Conservation (phyloP, 2,113 vertebrate species). For the Chloropsis cyanopogon region DNA sequence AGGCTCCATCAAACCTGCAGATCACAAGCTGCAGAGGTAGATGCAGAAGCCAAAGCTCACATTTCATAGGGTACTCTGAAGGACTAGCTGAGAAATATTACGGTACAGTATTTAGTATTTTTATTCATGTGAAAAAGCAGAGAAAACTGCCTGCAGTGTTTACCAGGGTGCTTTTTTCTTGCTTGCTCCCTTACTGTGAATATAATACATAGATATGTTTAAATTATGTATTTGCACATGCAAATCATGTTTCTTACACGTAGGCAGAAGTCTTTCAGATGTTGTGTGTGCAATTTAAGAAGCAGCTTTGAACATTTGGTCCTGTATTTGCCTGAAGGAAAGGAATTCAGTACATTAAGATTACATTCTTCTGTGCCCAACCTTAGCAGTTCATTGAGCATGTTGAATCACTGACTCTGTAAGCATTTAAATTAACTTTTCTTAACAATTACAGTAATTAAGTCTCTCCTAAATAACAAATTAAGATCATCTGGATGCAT, state of each 20-base stretch:
- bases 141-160: neutral
- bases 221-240: slow-evolving; percentile 8
- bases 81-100: neutral
- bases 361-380: slow-evolving; percentile 6
- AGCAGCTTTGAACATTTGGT: slow-evolving; percentile 35
- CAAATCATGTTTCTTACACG: neutral
- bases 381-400: slow-evolving; percentile 21
- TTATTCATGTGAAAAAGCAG: neutral
- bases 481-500: slow-evolving; percentile 42
- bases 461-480: slow-evolving; percentile 51
- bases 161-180: neutral
- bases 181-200: neutral
- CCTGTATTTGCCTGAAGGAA: slow-evolving; percentile 18
- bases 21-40: neutral
- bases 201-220: neutral
- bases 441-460: slow-evolving; percentile 52
- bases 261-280: slow-evolving; percentile 34
- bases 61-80: neutral
- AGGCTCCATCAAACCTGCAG: neutral
- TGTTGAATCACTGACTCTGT: slow-evolving; percentile 29
- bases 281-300: slow-evolving; percentile 19
- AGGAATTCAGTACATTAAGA: slow-evolving; percentile 15
- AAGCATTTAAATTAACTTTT: slow-evolving; percentile 50
- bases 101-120: neutral
- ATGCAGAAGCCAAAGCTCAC: neutral